Base-by-base conservation (phyloP, 2,797 vertebrate genomes). In the Melanotaenia pygmaea region DNA sequence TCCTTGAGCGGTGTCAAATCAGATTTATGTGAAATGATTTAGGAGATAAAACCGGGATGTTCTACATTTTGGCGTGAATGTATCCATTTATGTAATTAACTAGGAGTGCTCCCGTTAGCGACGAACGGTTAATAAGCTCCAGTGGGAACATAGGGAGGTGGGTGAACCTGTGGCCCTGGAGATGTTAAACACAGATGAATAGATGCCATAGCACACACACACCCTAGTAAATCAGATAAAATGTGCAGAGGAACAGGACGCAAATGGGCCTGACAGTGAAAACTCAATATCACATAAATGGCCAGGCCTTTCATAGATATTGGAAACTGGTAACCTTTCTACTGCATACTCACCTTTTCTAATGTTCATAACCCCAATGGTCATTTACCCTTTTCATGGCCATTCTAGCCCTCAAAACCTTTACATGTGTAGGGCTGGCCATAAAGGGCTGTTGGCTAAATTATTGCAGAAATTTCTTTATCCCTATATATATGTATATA, bases 111-210 rank as follows among this genome's bases (percentile, higher is more conserved):
- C 86, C 88, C 70, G 88, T 87, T 92, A 89, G 91, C 81, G 70
- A 66, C 77, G 59, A 53, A 67, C 77, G 82, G 84, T 89, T 93
- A 93, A 94, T 92, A 90, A 92, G 91, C 84, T 91, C 88, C 89
- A 30, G 81, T 77, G 86, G 89, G 86, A 89, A 81, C 76, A 64
- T 26, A 77, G 80, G 65, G 57, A 81, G 72, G 86, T 88, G 87
- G 91, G 90, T 90, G 91, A 91, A 93, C 92, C 87, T 68, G 30
- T 90, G 91, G 90, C 91, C 92, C 87, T 34, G 71, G 86, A 92
- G 90, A 93, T 93, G 93, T 93, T 93, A 88, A 93, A 91, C 92
- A 92, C 89, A 92, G 92, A 92, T 90, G 89, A 93, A 93, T 92
- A 91, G 88, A 92, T 88, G 92, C 87, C 89, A 81, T 62, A 63